Evolutionary conservation across 2,888 invertebrate species (phyloP).

Genomic region (Phorcus lineatus): DNA sequence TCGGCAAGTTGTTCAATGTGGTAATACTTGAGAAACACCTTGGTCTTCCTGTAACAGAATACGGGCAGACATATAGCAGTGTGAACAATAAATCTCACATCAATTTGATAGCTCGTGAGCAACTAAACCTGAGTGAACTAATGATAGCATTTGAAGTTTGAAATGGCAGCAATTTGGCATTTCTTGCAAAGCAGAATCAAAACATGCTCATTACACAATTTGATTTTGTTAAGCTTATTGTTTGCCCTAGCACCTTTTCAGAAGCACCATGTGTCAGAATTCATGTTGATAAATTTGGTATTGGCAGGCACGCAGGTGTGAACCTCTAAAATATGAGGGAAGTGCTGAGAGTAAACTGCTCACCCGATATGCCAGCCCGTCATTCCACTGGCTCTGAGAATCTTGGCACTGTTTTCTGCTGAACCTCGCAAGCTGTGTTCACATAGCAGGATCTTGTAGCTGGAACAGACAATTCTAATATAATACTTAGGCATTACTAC

Average conservation of each 20-base stretch:
- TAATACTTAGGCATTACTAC: no score
- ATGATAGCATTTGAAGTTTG: no score
- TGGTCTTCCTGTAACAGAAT: slow-evolving; percentile 61
- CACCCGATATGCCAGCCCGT: slow-evolving; percentile 72
- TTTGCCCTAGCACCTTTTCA: no score
- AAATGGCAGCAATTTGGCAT: no score
- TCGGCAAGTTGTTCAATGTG: slow-evolving; percentile 71
- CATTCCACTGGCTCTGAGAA: slow-evolving; percentile 62
- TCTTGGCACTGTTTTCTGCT: slow-evolving; percentile 63
- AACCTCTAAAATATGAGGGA: neutral
- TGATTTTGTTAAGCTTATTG: no score
- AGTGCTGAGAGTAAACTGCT: neutral
- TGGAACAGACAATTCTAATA: slow-evolving; percentile 29
- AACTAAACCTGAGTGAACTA: no score
- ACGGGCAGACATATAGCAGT: no score
- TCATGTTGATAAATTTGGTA: no score
- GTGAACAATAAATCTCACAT: no score
- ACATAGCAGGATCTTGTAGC: slow-evolving; percentile 67
- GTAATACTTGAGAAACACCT: slow-evolving; percentile 71
- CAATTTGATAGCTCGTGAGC: neutral
- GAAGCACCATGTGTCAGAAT: no score
- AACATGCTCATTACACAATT: no score
- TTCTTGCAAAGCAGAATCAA: no score
- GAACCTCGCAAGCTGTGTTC: slow-evolving; percentile 51
- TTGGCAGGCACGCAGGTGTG: neutral